phyloP scores from a whole-genome alignment of 2,888 invertebrate genomes.

The Brenthis daphne region DNA sequence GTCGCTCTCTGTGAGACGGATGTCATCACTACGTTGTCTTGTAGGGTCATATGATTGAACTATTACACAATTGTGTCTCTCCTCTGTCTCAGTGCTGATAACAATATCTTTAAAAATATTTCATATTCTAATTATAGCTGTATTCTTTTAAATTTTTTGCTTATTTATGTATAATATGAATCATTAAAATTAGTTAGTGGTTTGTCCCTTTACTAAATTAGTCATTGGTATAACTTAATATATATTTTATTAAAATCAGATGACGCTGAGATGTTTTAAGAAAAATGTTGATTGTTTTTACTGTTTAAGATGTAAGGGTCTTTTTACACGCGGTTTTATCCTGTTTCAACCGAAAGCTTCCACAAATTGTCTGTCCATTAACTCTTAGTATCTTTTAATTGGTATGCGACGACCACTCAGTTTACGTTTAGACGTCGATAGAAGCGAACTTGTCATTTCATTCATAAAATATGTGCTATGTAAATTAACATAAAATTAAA shows the following conservation, averaged over 20 bases:
- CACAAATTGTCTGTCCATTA: constrained; percentile 63
- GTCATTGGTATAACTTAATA: not conserved
- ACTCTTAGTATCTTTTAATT: constrained; percentile 67
- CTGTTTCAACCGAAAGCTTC: constrained; percentile 75
- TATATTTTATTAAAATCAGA: not conserved
- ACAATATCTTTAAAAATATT: constrained; percentile 5
- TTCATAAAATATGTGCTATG: not conserved
- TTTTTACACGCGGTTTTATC: constrained; percentile 66
- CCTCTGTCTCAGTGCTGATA: constrained; percentile 13
- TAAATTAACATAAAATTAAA: constrained; percentile 8
- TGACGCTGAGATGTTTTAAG: not conserved
- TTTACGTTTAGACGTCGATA: constrained; percentile 53
- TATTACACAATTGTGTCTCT: constrained; percentile 32
- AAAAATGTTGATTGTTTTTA: constrained; percentile 22
- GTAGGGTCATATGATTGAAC: constrained; percentile 36
- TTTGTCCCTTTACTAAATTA: not conserved
- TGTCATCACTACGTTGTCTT: constrained; percentile 26
- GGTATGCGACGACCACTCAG: constrained; percentile 59
- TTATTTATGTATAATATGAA: too few relatives aligned
- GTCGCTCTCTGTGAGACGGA: constrained; percentile 17
- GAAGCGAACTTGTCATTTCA: constrained; percentile 42
- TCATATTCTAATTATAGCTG: not conserved
- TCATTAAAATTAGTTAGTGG: not conserved
- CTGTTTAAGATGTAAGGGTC: constrained; percentile 16
- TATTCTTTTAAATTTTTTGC: too few relatives aligned